Evolutionary conservation across 2,113 vertebrate species (phyloP).

Genomic region (Cnemophilus loriae): DNA sequence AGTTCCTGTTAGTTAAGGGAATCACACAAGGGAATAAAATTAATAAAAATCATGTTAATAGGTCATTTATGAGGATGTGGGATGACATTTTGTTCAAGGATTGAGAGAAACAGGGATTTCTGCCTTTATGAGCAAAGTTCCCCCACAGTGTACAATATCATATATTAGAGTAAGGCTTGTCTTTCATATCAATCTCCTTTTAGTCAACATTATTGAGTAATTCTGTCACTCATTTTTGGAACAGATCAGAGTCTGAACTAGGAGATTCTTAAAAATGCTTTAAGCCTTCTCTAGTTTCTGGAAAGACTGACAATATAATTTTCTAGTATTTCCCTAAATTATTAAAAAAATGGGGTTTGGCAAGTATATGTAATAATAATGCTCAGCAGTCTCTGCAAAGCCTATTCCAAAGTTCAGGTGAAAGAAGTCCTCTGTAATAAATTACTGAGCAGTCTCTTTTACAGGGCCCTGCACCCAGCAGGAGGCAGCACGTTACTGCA

Average conservation of each 20-base stretch:
- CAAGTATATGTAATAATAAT: not conserved
- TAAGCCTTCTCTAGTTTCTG: not conserved
- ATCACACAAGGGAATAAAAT: not conserved
- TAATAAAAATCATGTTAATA: not conserved
- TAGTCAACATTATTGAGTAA: not conserved
- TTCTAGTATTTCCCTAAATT: not conserved
- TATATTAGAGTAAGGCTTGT: not conserved
- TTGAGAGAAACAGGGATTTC: not conserved
- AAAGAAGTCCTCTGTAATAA: fast-evolving
- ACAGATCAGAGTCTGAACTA: not conserved
- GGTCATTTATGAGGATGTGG: not conserved
- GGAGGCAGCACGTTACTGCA: constrained; percentile 70
- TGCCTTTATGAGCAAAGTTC: not conserved
- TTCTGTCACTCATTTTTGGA: not conserved
- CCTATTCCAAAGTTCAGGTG: not conserved
- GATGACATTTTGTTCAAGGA: not conserved
- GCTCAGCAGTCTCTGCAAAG: not conserved
- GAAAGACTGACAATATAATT: not conserved
- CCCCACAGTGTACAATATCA: no score
- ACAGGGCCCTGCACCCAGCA: constrained; percentile 41
- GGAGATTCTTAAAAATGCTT: not conserved
- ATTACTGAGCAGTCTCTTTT: not conserved
- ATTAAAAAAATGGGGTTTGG: not conserved
- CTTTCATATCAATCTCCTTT: not conserved
- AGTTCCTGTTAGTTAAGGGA: not conserved